Base-by-base conservation (phyloP, 2,888 invertebrate genomes). In the Oasisia sp. region DNA sequence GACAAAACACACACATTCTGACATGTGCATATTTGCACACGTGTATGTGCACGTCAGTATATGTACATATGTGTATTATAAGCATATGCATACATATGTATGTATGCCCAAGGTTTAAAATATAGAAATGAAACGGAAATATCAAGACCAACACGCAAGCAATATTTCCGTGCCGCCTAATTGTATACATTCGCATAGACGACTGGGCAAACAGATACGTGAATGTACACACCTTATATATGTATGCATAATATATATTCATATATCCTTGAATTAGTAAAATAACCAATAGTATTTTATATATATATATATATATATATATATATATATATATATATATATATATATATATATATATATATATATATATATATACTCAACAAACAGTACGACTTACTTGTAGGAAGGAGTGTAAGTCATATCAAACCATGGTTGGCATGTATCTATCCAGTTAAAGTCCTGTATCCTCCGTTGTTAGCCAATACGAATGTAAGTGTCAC, bases 401-500 rank as follows among this genome's bases (percentile, higher is more conserved):
- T n/a, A 74, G 19, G 19, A 19, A 7, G n/a, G 74, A 19, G 74
- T 74, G 74, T 7, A 27, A 19, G 7, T 74, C 74, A 27, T 74
- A 74, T 74, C 74, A 74, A 74, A 74, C 74, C 74, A 74, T 7
- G 74, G 74, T n/a, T 74, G 74, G 27, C 50, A 50, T 50, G 50
- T 74, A 74, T 74, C n/a, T 74, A n/a, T 74, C 74, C 74, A 27
- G 27, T 27, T 19, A 19, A 74, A 19, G 74, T 27, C n/a, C 74
- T 74, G n/a, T 74, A 27, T 74, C 74, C 27, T 74, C 27, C 74
- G 74, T 74, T 74, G 74, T 74, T 74, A 74, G 74, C 74, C 74
- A 74, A 74, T 74, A 74, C 74, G 74, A 74, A 74, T 74, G 74
- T 74, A 74, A 74, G 74, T 74, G 74, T 27, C 74, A 74, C 74